Conservation (phyloP, 2,113 vertebrate species). For the Dipodomys stephensi region DNA sequence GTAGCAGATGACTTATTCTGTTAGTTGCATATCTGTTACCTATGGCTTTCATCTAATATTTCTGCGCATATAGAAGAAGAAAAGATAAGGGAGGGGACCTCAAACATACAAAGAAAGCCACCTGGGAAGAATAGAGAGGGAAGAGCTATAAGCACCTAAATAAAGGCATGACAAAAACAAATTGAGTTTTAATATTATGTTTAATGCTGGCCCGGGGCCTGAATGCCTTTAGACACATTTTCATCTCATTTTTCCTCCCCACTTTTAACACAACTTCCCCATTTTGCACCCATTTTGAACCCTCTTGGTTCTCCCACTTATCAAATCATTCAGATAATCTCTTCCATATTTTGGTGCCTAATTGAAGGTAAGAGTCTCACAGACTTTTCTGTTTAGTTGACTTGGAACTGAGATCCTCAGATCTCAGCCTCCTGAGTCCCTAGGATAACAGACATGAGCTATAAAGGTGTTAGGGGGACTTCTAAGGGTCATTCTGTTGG, state of each 20-base stretch:
- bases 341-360: not conserved
- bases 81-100: not conserved
- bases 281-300: not conserved
- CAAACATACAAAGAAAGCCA: not conserved
- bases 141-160: not conserved
- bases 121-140: not conserved
- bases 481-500: not conserved
- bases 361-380: no score
- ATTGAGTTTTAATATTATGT: not conserved
- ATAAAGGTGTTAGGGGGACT: not conserved
- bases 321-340: constrained; percentile 1
- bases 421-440: no score
- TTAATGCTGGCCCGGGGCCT: not conserved
- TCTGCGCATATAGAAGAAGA: not conserved
- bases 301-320: not conserved
- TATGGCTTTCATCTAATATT: not conserved
- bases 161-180: not conserved
- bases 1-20: not conserved
- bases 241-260: rapidly evolving
- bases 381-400: no score
- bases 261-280: not conserved
- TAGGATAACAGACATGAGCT: no score
- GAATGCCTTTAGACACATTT: not conserved
- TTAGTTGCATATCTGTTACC: not conserved
- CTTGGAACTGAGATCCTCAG: no score